phyloP scores from a whole-genome alignment of 2,113 vertebrate genomes.

The Microtus richardsoni region DNA sequence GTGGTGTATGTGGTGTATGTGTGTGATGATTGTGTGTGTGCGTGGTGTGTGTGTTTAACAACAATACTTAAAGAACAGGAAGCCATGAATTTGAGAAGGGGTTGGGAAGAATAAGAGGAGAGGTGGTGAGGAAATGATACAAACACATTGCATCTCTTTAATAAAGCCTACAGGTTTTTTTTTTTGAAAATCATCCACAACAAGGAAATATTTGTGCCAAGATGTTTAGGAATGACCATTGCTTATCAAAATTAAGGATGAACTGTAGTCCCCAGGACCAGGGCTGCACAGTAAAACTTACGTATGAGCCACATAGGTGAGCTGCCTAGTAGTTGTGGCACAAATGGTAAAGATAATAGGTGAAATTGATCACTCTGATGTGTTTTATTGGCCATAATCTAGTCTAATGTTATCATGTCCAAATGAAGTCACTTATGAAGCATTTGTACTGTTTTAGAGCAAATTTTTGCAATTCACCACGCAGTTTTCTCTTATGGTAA shows the following conservation, averaged over 20 bases:
- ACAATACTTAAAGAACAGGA: not conserved
- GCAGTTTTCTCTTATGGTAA: too few species aligned
- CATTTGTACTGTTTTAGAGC: not conserved
- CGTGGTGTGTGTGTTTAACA: not conserved
- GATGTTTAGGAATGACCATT: not conserved
- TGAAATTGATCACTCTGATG: not conserved
- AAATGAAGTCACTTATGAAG: not conserved
- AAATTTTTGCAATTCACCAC: not conserved
- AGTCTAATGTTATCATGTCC: not conserved
- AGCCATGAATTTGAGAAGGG: not conserved
- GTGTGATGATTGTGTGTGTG: not conserved
- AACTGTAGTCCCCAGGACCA: not conserved
- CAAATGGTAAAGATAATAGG: not conserved
- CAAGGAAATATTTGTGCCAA: not conserved
- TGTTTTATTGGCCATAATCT: not conserved
- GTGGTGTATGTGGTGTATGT: not conserved
- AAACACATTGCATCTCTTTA: not conserved
- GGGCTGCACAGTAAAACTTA: not conserved
- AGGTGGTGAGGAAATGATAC: not conserved
- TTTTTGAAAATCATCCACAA: not conserved
- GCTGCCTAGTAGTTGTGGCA: not conserved
- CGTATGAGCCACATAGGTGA: not conserved
- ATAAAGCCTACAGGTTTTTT: not conserved
- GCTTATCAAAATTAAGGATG: not conserved
- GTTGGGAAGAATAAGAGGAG: not conserved